phyloP scores from a whole-genome alignment of 2,113 vertebrate species.

The Heteronetta atricapilla region DNA sequence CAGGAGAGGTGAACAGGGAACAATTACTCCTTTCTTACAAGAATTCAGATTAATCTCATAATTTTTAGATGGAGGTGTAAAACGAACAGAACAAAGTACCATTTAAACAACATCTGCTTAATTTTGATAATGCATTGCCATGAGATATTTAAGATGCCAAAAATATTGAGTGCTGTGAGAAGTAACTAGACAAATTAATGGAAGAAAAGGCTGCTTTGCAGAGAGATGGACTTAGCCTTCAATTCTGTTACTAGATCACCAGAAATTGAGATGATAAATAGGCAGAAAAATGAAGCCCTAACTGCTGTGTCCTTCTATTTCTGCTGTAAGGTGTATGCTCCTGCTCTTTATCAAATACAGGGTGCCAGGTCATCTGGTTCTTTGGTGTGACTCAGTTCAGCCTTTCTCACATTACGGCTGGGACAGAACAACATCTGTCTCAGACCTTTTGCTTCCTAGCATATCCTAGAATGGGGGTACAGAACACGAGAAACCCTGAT shows the following conservation, averaged over 20 bases:
- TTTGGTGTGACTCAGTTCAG: not conserved
- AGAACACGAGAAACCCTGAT: not conserved
- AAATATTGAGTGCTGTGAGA: not conserved
- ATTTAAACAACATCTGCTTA: slow-evolving; percentile 18
- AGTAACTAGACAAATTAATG: not conserved
- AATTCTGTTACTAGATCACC: not conserved
- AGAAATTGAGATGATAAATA: not conserved
- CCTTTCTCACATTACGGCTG: not conserved
- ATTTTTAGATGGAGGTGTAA: not conserved
- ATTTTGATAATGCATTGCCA: not conserved
- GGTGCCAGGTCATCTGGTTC: not conserved
- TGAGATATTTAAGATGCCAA: not conserved
- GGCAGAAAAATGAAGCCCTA: not conserved
- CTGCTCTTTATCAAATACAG: not conserved
- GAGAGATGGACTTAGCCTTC: not conserved
- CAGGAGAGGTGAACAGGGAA: not conserved
- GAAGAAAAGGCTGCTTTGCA: not conserved
- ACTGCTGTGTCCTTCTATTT: not conserved
- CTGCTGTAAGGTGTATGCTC: not conserved
- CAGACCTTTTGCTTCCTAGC: not conserved
- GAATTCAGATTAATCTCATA: not conserved
- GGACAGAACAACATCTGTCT: not conserved
- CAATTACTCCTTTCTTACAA: not conserved
- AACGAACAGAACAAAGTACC: not conserved
- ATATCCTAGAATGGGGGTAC: not conserved